Evolutionary conservation across 2,888 invertebrate genomes (phyloP), one percentile per base, ranked within the genome.

Genomic region (Aleiodes alternator): DNA sequence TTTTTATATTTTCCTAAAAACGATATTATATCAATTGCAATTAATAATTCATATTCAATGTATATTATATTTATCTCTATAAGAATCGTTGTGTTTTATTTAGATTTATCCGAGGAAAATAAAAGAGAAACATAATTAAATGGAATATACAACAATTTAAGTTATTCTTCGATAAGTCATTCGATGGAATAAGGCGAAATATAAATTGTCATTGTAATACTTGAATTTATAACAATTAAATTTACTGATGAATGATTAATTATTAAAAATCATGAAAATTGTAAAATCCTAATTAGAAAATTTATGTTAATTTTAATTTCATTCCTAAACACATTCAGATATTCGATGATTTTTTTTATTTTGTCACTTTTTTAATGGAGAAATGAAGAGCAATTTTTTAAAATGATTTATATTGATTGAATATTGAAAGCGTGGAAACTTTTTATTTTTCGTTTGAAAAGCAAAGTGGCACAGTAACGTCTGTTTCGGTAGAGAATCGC

Each of bases 41-140:
- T 43, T 56, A 7, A 43, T 69, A 38, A 69, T 69, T n/a, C 14
- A 61, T 61, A 72, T 59, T 34, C 43, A 8, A 43, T 43, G 43
- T 43, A 43, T 8, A 34, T 59, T 59, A n/a, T 38, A 59, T 31
- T 12, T 34, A 59, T 4, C 31, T n/a, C 7, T 31, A 59, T 31
- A 59, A 59, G n/a, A 34, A 59, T 5, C 38, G 34, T 59, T 59
- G 38, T 31, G n/a, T 59, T 59, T 59, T 59, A 38, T 59, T 59
- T 31, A 59, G 59, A 34, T 34, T 31, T 59, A 59, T 59, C 2
- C 9, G 12, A 9, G 29, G 5, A n/a, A 59, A 31, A 59, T n/a
- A 34, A 59, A 38, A 31, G 31, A 59, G 12, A 57, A 56, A 56
- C 56, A 57, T 31, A 34, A 34, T 34, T 34, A 34, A 38, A 14